Base-by-base conservation (phyloP, 2,888 invertebrate species). In the Sinhomidia bicolor region DNA sequence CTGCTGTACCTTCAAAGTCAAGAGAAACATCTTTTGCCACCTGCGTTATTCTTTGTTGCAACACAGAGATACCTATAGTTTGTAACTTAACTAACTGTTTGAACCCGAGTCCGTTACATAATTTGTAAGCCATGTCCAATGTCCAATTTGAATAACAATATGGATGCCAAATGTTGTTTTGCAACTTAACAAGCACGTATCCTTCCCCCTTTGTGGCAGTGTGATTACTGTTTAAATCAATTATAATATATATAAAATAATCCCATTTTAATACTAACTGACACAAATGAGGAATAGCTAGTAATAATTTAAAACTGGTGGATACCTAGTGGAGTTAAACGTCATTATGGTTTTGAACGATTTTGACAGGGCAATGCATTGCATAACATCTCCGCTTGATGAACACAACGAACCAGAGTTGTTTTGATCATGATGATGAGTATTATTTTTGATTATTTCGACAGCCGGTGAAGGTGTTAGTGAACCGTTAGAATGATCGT, bases 361-460 rank as follows among this genome's bases (percentile, higher is more conserved):
- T 36, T 79, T 78, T n/a, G 85, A 79, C n/a, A 85, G 29, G 4
- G 65, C 85, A 10, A 85, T 62, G 17, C 85, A 85, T 12, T 85
- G 79, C 32, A 51, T 1, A 3, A 29, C 20, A 47, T 62, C 44
- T 29, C 60, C 44, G 20, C 10, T 76, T 5, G 76, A 47, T 76
- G 62, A 62, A 32, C 84, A 84, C 7, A 26, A 54, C 17, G 60
- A 32, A 14, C 57, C 20, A 10, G 71, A 71, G 14, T 12, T 20
- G 14, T 71, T 44, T 9, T 71, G 41, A 1, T 9, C n/a, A 12
- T 36, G 14, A 32, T 14, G 0, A 17, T 29, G n/a, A n/a, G 0
- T 14, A 32, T 17, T 36, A 68, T 2, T 68, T 23, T 23, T 60
- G 9, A 10, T n/a, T 5, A 47, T 14, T n/a, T n/a, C n/a, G 12